These are phyloP conservation scores for Cabera pusaria DNA, from an alignment of 2,888 invertebrate genomes.

Conservation along the genomic window DNA sequence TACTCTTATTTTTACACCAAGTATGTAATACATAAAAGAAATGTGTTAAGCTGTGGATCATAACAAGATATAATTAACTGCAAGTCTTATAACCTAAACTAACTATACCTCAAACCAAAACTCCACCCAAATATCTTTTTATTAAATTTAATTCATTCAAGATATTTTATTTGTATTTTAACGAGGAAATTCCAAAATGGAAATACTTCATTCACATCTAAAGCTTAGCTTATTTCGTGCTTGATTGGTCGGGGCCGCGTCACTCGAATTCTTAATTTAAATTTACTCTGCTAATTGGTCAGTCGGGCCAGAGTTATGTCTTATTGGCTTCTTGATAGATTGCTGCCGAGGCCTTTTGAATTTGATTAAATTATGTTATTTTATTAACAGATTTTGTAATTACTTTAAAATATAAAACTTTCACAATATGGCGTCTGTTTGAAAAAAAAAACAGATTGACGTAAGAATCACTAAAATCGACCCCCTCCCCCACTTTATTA, in stretches of 20 bases:
- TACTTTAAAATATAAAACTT: too few species aligned
- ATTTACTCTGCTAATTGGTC: constrained; percentile 48
- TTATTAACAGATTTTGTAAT: too few species aligned
- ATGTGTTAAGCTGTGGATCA: too few species aligned
- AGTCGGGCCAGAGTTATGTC: constrained; percentile 32
- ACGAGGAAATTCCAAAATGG: constrained; percentile 20
- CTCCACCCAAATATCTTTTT: not conserved
- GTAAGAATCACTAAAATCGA: too few species aligned
- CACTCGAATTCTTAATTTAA: constrained; percentile 48
- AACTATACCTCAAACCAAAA: too few species aligned
- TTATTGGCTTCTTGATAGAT: constrained; percentile 48
- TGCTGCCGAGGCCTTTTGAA: constrained; percentile 18
- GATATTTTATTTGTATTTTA: constrained; percentile 14
- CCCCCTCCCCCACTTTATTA: too few species aligned
- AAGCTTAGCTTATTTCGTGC: constrained; percentile 45
- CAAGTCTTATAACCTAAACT: too few species aligned
- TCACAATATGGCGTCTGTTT: too few species aligned
- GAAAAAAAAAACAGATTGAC: too few species aligned
- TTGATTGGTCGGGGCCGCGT: constrained; percentile 39
- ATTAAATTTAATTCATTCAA: constrained; percentile 2
- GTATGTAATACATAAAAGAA: too few species aligned
- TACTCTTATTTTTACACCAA: too few species aligned
- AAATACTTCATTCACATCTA: constrained; percentile 38
- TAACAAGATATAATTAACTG: too few species aligned
- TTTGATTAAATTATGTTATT: constrained; percentile 9